Evolutionary conservation across 1,140 invertebrate species (phyloP), one percentile per base, ranked within the genome.

Genomic region (Lethocerus indicus): DNA sequence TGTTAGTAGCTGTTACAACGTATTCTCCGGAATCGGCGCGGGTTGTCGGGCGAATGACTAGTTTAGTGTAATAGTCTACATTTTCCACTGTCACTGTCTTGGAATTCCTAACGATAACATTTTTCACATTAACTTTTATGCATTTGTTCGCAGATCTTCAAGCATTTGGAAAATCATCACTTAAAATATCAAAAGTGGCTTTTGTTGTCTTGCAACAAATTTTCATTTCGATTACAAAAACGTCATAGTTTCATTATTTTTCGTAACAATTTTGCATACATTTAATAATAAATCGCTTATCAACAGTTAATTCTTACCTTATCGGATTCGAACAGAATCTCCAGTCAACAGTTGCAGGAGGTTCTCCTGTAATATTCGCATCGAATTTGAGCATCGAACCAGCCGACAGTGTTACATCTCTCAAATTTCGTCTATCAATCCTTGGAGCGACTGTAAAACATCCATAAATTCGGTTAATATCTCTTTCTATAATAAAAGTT

Each of bases 331-430:
- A 16, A 26, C 32, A 41, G 37, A 78, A 78, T 58, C 82, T 81
- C 91, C 91, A 95, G 61, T 87, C 86, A 40, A 90, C 81, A 53
- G 78, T 80, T 57, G 90, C 89, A 52, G 85, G 78, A 26, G 91
- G 91, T 68, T 96, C 91, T 52, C 91, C 91, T 60, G 79, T 86
- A 37, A 95, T 81, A 54, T 79, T 82, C 2, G 86, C 88, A 58
- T 95, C 91, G 58, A 91, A 80, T 66, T 91, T 92, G n/a, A 96
- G 72, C 27, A 87, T 76, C 4, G 87, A 81, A 26, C 91, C 91
- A 49, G 87, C 83, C n/a, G 88, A 90, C 36, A 96, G 65, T 0
- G 81, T 89, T 26, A 96, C 70, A 60, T 93, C 87, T 35, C 83
- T 75, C 9, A 96, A 68, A 60, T 91, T 89, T 49, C 86, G 77